Base-by-base conservation (phyloP, 2,113 vertebrate genomes). In the Rhinichthys klamathensis region DNA sequence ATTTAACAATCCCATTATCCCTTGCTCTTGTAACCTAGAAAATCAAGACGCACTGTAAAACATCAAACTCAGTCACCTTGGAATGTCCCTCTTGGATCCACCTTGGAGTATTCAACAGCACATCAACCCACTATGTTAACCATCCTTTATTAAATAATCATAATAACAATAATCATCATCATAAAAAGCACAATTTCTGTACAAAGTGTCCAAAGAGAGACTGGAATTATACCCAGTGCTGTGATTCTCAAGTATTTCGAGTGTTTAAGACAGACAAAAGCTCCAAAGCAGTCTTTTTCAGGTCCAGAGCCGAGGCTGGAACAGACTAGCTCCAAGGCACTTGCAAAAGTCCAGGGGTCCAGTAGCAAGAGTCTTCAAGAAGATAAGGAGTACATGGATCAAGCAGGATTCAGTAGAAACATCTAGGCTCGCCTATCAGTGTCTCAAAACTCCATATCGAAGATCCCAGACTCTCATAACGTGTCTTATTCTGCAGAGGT, bases 111-210 rank as follows among this genome's bases (percentile, higher is more conserved):
- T 63, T 30, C 46, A 18, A 18, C 81, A 65, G 23, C 70, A 65
- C 38, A 35, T 18, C 49, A 54, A 16, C 44, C 56, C 49, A 5
- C 80, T 92, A 92, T 89, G 92, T 93, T 95, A 94, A 94, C 94
- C 94, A 97, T 96, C 95, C 95, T 99, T 99, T 99, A 99, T 99
- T 99, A 99, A 99, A 99, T 99, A 98, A 97, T 94, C 94, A 95
- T 93, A 95, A 94, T 93, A 97, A 98, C 97, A 97, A 97, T 95
- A 95, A 96, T 96, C 91, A 94, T 92, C 92, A 94, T 94, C 92
- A 95, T 95, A 94, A 94, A 97, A 97, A 97, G 97, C 97, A 95
- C 93, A 94, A 92, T 94, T 94, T 95, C 97, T 97, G 96, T 98
- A 99, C 97, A 98, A 98, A 97, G 96, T 93, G 97, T 96, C 97